Base-by-base conservation (phyloP, 2,888 invertebrate genomes). In the Cephonodes hylas region DNA sequence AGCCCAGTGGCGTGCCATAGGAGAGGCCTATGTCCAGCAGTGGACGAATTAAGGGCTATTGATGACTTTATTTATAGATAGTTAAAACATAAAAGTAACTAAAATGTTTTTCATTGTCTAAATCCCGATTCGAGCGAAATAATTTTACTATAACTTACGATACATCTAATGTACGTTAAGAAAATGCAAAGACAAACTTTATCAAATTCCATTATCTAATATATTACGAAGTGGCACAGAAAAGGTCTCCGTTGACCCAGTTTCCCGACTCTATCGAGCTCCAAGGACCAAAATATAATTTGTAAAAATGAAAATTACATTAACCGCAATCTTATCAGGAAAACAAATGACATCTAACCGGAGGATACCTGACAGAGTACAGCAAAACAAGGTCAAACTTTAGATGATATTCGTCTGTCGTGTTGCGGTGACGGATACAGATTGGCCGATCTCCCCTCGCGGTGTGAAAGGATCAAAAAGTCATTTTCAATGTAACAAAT, bases 401-500 rank as follows among this genome's bases (percentile, higher is more conserved):
- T 31, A 31, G 31, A 20, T 27, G 53, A 18, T 18, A 31, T 25
- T 48, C 18, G 20, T 44, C n/a, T 10, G 8, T 27, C 27, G 27
- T 27, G 46, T 22, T 27, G 27, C 18, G 53, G 18, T 27, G 53
- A 53, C 27, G 27, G 31, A 18, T 18, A 53, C 53, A 53, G 18
- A 31, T 53, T 53, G 53, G 3, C 46, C 23, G 46, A 46, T 13
- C 53, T 53, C 18, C 53, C 18, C 53, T 18, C 53, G 53, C 53
- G 31, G 25, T 53, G 27, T 53, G 15, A 31, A 45, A 53, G 53
- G 53, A 53, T 53, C 53, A 53, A 53, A 53, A 31, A 18, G 27
- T 53, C 48, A 53, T 53, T 18, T 31, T 31, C 53, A 53, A 31
- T 53, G 31, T 53, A 31, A 10, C 18, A 53, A 53, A 53, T 53